Conservation (phyloP, 2,113 vertebrate genomes). For the Microcebus tavaratra region DNA sequence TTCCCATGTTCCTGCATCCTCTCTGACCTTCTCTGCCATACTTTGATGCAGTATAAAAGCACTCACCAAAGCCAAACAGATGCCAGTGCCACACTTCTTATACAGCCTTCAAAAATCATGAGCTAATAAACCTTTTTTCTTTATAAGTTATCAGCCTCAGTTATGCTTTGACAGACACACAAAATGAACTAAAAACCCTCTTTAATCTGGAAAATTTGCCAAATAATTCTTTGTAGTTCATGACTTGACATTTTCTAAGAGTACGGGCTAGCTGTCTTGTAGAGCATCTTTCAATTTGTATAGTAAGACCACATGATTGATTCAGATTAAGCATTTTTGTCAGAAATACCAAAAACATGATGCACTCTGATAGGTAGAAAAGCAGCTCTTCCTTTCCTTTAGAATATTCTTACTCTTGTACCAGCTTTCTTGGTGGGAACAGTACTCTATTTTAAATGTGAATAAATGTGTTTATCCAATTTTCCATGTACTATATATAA, state of each 20-base stretch:
- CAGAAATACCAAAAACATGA: neutral
- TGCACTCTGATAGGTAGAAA: neutral
- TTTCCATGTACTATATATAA: neutral
- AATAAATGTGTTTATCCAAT: neutral
- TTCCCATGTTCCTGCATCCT: neutral
- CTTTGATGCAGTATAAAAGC: neutral
- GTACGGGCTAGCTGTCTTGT: rapidly evolving
- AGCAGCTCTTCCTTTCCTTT: neutral
- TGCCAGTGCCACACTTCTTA: neutral
- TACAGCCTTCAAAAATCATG: neutral
- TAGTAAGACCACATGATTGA: neutral
- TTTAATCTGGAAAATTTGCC: neutral
- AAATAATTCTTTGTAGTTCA: neutral
- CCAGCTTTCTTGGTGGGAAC: neutral
- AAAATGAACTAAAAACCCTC: neutral
- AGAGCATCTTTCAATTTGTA: neutral
- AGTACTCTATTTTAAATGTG: neutral
- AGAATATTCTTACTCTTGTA: neutral
- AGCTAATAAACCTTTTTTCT: neutral
- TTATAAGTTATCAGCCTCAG: neutral
- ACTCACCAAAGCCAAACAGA: neutral
- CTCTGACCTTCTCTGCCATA: neutral
- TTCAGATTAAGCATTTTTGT: neutral
- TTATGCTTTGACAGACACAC: neutral
- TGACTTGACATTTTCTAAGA: neutral